A percentile compares a stretch with the other conserved stretches of the same genome.
These are phyloP conservation scores for Macrotus californicus DNA, from an alignment of 2,113 vertebrate genomes.

Conservation along the genomic window DNA sequence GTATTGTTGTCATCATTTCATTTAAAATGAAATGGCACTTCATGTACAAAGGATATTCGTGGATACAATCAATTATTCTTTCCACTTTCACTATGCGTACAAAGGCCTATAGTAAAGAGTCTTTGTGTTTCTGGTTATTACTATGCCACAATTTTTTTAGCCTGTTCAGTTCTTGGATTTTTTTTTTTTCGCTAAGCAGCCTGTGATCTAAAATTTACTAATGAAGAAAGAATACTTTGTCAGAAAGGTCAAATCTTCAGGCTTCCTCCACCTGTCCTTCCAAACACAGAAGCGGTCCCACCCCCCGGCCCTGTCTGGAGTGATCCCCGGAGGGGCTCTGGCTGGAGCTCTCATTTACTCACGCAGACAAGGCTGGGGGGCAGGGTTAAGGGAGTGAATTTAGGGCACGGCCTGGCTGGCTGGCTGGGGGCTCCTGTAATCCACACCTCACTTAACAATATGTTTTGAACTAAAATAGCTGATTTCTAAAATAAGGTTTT, in stretches of 20 bases:
- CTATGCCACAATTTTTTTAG: neutral
- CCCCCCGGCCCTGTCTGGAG: neutral
- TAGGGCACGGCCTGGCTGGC: neutral
- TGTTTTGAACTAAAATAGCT: conserved; percentile 27
- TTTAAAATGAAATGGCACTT: neutral
- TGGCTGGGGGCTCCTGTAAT: neutral
- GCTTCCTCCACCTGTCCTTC: conserved; percentile 38
- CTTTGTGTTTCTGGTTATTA: conserved; percentile 58
- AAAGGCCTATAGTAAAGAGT: neutral
- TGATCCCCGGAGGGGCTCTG: neutral
- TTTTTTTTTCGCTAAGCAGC: conserved; percentile 57
- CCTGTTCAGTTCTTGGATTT: conserved; percentile 22
- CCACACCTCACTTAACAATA: neutral
- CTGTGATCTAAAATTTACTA: conserved; percentile 51
- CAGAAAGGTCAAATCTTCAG: conserved; percentile 57
- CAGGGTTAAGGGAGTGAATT: neutral
- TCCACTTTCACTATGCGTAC: neutral
- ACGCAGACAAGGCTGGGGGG: neutral
- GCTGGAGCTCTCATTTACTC: neutral
- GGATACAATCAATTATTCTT: neutral
- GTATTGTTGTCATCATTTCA: neutral
- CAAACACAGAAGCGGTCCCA: conserved; percentile 41
- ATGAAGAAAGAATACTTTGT: conserved; percentile 57
- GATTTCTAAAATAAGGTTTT: conserved; percentile 28
- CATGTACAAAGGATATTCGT: neutral